Evolutionary conservation across 1,140 invertebrate genomes (phyloP).

Genomic region (Zaprionus taronus): DNA sequence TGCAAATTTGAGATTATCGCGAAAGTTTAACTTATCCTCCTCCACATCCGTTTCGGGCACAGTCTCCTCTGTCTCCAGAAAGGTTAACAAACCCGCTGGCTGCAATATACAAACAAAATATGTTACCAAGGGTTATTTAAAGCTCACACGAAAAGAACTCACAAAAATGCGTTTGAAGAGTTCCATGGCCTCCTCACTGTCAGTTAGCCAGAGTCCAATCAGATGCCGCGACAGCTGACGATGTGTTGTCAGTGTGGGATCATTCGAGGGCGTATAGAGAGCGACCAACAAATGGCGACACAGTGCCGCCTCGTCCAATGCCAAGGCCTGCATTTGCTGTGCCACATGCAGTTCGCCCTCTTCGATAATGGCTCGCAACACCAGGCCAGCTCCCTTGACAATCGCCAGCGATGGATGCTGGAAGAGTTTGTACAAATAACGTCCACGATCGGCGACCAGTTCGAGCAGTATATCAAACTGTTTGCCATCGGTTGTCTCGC

Average conservation of each 20-base stretch:
- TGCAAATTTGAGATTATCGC: constrained; percentile 98
- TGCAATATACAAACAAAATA: constrained; percentile 69
- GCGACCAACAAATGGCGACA: constrained; percentile 96
- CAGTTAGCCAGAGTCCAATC: constrained; percentile 98
- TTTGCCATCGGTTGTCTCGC: constrained; percentile 98
- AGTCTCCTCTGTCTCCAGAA: constrained; percentile 94
- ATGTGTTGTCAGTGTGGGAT: constrained; percentile 91
- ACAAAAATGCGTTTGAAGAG: constrained; percentile 96
- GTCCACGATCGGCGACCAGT: constrained; percentile 96
- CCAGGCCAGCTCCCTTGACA: constrained; percentile 98
- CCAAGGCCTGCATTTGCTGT: constrained; percentile 97
- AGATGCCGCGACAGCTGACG: constrained; percentile 97
- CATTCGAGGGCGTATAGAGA: constrained; percentile 93
- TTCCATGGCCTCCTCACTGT: constrained; percentile 95
- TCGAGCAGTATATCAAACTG: constrained; percentile 98
- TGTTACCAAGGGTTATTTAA: background rate
- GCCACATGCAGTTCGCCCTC: constrained; percentile 96
- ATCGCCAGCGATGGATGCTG: constrained; percentile 99
- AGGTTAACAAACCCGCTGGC: constrained; percentile 95
- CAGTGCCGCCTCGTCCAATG: constrained; percentile 98
- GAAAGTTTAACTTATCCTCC: constrained; percentile 91
- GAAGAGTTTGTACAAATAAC: constrained; percentile 96
- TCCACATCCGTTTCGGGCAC: constrained; percentile 90
- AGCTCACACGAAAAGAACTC: constrained; percentile 53
- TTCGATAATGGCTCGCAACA: constrained; percentile 99